phyloP scores from a whole-genome alignment of 2,113 vertebrate species.

The Hirundichthys speculiger region DNA sequence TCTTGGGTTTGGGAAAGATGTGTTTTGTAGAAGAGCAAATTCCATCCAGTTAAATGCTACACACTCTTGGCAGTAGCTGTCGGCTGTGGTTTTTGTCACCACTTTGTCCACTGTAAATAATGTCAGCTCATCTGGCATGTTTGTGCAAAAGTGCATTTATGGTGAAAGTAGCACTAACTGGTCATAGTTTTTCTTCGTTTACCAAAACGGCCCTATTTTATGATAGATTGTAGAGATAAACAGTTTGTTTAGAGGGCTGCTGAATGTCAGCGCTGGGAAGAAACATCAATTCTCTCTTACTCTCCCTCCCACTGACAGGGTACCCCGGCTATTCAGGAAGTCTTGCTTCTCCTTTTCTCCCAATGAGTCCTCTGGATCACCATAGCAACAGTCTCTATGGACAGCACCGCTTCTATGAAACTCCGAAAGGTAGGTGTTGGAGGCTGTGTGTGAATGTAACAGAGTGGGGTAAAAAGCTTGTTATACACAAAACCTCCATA shows the following conservation, averaged over 20 bases:
- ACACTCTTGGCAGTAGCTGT: constrained; percentile 63
- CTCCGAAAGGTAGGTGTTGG: constrained; percentile 87
- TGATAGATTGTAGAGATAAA: constrained; percentile 70
- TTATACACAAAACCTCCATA: neutral
- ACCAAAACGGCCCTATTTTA: constrained; percentile 54
- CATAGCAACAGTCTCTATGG: constrained; percentile 94
- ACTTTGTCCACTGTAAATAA: constrained; percentile 77
- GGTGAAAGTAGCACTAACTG: constrained; percentile 60
- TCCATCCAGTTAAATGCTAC: constrained; percentile 66
- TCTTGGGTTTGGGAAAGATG: constrained; percentile 62
- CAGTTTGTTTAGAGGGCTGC: constrained; percentile 73
- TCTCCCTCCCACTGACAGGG: constrained; percentile 78
- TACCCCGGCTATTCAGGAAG: constrained; percentile 96
- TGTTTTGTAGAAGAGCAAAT: constrained; percentile 67
- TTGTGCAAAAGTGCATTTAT: constrained; percentile 73
- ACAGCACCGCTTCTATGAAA: constrained; percentile 96
- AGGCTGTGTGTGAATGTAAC: constrained; percentile 35
- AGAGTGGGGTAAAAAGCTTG: neutral
- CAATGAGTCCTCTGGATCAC: constrained; percentile 98
- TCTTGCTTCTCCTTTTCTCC: constrained; percentile 94
- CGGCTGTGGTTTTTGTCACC: constrained; percentile 75
- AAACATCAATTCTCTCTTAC: constrained; percentile 69
- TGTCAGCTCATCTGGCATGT: constrained; percentile 69
- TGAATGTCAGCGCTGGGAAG: constrained; percentile 64
- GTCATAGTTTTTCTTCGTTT: constrained; percentile 51